Evolutionary conservation across 2,797 vertebrate species (phyloP), one percentile per base, ranked within the genome.

Genomic region (Peromyscus nudipes): DNA sequence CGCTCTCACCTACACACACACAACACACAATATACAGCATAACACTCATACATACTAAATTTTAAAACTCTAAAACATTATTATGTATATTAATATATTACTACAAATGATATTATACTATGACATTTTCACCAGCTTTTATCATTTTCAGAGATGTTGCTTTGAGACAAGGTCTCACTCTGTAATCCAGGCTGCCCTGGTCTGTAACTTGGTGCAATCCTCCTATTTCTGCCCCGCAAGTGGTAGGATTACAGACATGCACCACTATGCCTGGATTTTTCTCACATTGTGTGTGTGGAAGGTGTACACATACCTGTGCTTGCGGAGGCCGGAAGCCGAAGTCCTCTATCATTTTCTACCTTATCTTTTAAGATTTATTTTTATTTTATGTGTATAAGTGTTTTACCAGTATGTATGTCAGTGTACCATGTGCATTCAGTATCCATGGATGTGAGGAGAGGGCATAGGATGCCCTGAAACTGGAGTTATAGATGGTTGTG

Each of bases 21-120:
- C 14, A 60, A 40, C 12, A 16, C 11, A 83, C 34, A 64, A 62
- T 65, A 46, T 43, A 34, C 19, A 67, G 82, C 31, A 46, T 23
- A 67, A 46, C 11, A 46, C 29, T 31, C 40, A 84, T 19, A 65
- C 29, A 34, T 67, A 65, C 49, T 25, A 34, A 1, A 21, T 46
- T 84, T 84, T 12, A 62, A 79, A 43, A 60, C 31, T 43, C 8
- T 55, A 43, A 91, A 96, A 93, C 94, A 91, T 95, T 91, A 71
- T 84, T 55, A 85, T 76, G 11, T 16, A 43, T 90, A 60, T 37
- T 62, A 84, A 90, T 34, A 77, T 31, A 71, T n/a, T 60, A 91
- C 64, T 93, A 83, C 40, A 95, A 92, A 80, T 82, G 4, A 4
- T 82, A 91, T 89, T 69, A 92, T 73, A 67, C 83, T 40, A 69